These are phyloP conservation scores for Drosophila sp. DNA, from an alignment of 1,140 invertebrate genomes.

Conservation along the genomic window DNA sequence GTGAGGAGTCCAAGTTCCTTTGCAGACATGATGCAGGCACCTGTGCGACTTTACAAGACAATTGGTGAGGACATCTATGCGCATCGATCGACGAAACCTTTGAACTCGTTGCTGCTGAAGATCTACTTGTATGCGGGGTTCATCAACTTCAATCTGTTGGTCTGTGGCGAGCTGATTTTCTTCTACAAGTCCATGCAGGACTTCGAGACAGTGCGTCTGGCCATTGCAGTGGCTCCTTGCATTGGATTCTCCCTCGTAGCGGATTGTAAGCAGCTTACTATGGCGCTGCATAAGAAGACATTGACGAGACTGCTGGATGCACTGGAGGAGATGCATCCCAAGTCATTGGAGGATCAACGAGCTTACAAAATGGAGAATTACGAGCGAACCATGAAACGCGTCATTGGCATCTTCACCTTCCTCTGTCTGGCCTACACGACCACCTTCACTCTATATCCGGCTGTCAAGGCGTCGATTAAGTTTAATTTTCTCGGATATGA, in stretches of 20 bases:
- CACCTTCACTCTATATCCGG: slow-evolving; percentile 71
- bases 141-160: slow-evolving; percentile 71
- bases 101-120: slow-evolving; percentile 49
- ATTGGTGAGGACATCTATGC: slow-evolving; percentile 79
- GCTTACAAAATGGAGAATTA: slow-evolving; percentile 54
- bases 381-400: slow-evolving; percentile 66
- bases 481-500: slow-evolving; percentile 67
- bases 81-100: slow-evolving; percentile 58
- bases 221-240: slow-evolving; percentile 77
- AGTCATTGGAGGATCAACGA: slow-evolving; percentile 41
- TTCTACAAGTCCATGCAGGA: slow-evolving; percentile 68
- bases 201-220: slow-evolving; percentile 64
- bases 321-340: slow-evolving; percentile 74
- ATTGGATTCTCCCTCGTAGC: slow-evolving; percentile 78
- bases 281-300: slow-evolving; percentile 45
- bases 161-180: slow-evolving; percentile 67
- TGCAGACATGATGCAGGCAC: slow-evolving; percentile 65
- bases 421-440: slow-evolving; percentile 73
- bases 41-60: slow-evolving; percentile 66
- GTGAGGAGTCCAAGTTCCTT: slow-evolving; percentile 44
- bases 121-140: slow-evolving; percentile 70
- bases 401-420: slow-evolving; percentile 69
- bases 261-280: slow-evolving; percentile 70
- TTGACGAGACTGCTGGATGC: slow-evolving; percentile 60
- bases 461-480: slow-evolving; percentile 65